Percentiles rank a stretch among this genome's conserved stretches.
Evolutionary conservation across 2,113 vertebrate species (phyloP).

Genomic region (Nansenia antarctica): DNA sequence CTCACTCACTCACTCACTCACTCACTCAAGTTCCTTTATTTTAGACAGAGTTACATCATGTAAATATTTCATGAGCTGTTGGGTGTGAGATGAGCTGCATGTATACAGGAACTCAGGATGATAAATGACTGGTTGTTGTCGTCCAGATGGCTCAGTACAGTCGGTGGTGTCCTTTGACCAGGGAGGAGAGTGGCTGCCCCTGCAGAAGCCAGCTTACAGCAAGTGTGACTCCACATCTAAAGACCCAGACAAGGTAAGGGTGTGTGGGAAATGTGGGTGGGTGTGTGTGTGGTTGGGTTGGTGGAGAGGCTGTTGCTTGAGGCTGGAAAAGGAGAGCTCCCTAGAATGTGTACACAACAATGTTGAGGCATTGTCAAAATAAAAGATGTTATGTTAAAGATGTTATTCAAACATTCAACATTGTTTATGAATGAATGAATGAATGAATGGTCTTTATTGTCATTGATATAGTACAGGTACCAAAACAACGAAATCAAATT

Average conservation of each 20-base stretch:
- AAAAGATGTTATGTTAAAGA: not conserved
- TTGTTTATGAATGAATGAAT: too few species aligned
- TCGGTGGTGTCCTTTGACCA: slow-evolving; percentile 91
- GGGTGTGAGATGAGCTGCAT: slow-evolving; percentile 38
- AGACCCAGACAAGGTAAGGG: slow-evolving; percentile 81
- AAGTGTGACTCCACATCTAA: slow-evolving; percentile 79
- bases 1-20: not conserved
- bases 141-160: slow-evolving; percentile 82
- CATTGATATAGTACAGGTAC: too few species aligned
- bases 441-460: too few species aligned
- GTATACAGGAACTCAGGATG: slow-evolving; percentile 14
- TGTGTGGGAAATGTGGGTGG: not conserved
- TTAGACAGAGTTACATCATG: too few species aligned
- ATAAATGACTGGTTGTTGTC: not conserved
- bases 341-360: too few species aligned
- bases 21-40: not conserved
- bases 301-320: not conserved
- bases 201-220: slow-evolving; percentile 81
- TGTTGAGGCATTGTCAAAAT: not conserved
- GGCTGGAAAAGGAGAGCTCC: not conserved
- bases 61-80: slow-evolving; percentile 60
- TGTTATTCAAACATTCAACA: too few species aligned
- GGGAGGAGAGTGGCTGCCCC: slow-evolving; percentile 86
- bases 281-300: not conserved
- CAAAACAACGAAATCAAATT: too few species aligned